These are phyloP conservation scores for Thyatira batis DNA, from an alignment of 2,888 invertebrate genomes.

Conservation along the genomic window DNA sequence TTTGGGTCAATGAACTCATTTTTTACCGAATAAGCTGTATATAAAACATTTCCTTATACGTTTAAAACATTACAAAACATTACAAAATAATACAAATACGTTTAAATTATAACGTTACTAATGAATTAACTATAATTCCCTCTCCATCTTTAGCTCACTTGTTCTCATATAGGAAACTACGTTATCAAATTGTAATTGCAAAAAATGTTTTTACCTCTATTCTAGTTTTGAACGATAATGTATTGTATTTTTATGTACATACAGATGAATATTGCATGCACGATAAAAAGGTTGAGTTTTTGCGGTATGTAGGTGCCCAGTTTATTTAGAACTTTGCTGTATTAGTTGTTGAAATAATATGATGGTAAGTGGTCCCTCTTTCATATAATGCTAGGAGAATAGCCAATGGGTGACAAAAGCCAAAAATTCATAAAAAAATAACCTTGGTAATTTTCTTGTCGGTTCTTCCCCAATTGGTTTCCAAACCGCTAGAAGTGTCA, in stretches of 20 bases:
- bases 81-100: neutral
- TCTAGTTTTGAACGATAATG: neutral
- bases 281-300: neutral
- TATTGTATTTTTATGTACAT: neutral
- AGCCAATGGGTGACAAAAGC: no score
- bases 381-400: no score
- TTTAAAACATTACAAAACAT: neutral
- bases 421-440: no score
- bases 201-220: neutral
- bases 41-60: neutral
- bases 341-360: no score
- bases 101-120: neutral
- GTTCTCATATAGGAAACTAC: neutral
- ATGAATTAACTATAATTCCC: neutral
- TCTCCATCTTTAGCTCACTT: neutral
- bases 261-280: neutral
- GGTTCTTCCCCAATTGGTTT: no score
- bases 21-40: neutral
- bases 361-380: no score
- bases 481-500: no score
- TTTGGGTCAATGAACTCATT: no score
- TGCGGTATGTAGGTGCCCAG: no score
- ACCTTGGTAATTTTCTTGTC: no score
- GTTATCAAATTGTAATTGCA: neutral
- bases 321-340: no score